phyloP scores from a whole-genome alignment of 2,888 invertebrate species.

The Coremacera marginata region DNA sequence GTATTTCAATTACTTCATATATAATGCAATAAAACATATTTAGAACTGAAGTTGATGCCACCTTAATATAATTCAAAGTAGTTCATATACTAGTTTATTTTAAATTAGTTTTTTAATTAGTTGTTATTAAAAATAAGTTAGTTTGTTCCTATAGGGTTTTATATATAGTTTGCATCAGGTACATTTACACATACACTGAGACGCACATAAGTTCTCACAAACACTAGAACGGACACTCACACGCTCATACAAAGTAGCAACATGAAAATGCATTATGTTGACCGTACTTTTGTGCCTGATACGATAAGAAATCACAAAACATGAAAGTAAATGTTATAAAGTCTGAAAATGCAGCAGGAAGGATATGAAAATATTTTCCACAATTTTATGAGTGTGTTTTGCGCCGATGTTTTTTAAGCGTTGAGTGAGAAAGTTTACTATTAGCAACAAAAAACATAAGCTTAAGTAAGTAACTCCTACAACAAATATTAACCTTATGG shows the following conservation, averaged over 20 bases:
- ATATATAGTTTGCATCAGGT: background rate
- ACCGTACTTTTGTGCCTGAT: slow-evolving; percentile 39
- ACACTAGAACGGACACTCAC: background rate
- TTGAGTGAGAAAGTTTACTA: background rate
- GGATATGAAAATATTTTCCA: slow-evolving; percentile 3
- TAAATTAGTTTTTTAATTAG: too few species aligned
- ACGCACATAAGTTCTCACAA: too few species aligned
- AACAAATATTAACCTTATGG: too few species aligned
- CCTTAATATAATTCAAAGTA: too few species aligned
- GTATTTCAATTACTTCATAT: too few species aligned
- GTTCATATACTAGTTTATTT: too few species aligned
- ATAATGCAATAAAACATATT: too few species aligned
- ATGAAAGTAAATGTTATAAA: slow-evolving; percentile 45
- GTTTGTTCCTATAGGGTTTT: too few species aligned
- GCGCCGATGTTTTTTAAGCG: background rate
- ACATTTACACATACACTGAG: background rate
- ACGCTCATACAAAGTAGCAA: slow-evolving; percentile 17
- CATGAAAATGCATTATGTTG: slow-evolving; percentile 45
- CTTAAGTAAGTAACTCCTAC: too few species aligned
- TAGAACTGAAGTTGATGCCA: too few species aligned
- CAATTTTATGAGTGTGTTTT: slow-evolving; percentile 5
- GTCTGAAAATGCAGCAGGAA: slow-evolving; percentile 23
- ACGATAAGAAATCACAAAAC: slow-evolving; percentile 44
- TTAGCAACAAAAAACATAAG: too few species aligned
- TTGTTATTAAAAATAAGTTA: too few species aligned